Base-by-base conservation (phyloP, 2,113 vertebrate species). In the Serilophus lunatus region DNA sequence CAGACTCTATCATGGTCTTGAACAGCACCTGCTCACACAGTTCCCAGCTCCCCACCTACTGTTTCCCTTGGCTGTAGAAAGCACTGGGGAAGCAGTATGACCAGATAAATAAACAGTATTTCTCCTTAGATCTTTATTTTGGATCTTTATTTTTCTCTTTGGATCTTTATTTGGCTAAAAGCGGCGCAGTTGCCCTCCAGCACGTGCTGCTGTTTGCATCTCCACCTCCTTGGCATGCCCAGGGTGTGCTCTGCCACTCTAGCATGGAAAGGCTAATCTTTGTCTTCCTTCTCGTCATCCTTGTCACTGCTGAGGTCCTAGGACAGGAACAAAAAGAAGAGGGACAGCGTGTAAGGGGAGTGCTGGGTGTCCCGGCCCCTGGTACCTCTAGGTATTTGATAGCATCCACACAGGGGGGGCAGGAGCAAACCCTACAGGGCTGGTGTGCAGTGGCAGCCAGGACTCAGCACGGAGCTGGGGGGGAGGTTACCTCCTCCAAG, bases 221-320 rank as follows among this genome's bases (percentile, higher is more conserved):
- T 38, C 56, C 89, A 28, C 6, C 38, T 76, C 66, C 36, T 33
- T 0, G 0, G 68, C 0, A 2, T 7, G 36, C 19, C 47, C 65
- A 17, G 77, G 51, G 16, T 1, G 0, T 1, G 2, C 0, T 0
- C 42, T 44, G 40, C 50, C 0, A 0, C 26, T 76, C 49, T 31
- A 3, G 38, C 33, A 15, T 0, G 0, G 75, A 13, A 49, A 25
- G 16, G 18, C 36, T 96, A 97, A 51, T 96, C 92, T 38, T 94
- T 14, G 5, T 91, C 94, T 53, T 90, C 94, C 49, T 91, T 66
- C 44, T 87, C 88, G 4, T 87, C 79, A 2, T 65, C 86, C 71
- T 96, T 78, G 38, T 57, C 69, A 18, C 50, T 71, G 59, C 42
- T 6, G 0, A 31, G 64, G 33, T 45, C 94, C 96, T 96, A 82